phyloP scores from a whole-genome alignment of 2,113 vertebrate species.

The Notarius quadriscutis region DNA sequence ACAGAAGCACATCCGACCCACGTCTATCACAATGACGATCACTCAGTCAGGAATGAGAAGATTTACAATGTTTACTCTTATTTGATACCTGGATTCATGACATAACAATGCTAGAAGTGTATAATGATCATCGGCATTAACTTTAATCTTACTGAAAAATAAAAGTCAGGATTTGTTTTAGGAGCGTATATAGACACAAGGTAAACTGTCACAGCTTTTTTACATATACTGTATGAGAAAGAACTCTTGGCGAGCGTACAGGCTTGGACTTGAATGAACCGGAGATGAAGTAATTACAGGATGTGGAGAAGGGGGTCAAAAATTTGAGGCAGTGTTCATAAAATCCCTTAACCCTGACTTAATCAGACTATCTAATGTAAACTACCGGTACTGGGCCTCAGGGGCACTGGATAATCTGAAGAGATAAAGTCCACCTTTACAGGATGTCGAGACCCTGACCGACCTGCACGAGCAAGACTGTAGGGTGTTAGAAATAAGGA shows the following conservation, averaged over 20 bases:
- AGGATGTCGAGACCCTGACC: slow-evolving; percentile 2
- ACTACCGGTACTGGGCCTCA: slow-evolving; percentile 50
- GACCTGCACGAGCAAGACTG: not conserved
- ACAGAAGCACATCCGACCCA: slow-evolving; percentile 42
- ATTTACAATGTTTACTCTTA: slow-evolving; percentile 4
- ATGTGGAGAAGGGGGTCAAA: not conserved
- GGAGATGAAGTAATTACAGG: slow-evolving; percentile 38
- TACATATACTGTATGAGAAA: not conserved
- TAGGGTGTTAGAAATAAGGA: not conserved
- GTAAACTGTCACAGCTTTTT: slow-evolving; percentile 17
- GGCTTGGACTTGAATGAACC: slow-evolving; percentile 44
- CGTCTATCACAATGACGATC: slow-evolving; percentile 16
- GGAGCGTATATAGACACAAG: not conserved
- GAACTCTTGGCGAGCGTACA: not conserved
- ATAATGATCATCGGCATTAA: not conserved
- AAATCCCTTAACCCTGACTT: slow-evolving; percentile 42
- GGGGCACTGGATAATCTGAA: slow-evolving; percentile 58
- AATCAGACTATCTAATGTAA: slow-evolving; percentile 57
- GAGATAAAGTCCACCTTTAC: slow-evolving; percentile 50
- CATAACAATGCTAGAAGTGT: not conserved
- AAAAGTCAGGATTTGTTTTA: not conserved
- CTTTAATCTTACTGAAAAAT: not conserved
- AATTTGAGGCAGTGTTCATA: slow-evolving; percentile 19
- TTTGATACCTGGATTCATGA: not conserved
- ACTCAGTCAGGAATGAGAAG: slow-evolving; percentile 13